Percentiles rank a stretch among this genome's conserved stretches.
Evolutionary conservation across 2,888 invertebrate genomes (phyloP).

Genomic region (Callyntrura guangdongensis): DNA sequence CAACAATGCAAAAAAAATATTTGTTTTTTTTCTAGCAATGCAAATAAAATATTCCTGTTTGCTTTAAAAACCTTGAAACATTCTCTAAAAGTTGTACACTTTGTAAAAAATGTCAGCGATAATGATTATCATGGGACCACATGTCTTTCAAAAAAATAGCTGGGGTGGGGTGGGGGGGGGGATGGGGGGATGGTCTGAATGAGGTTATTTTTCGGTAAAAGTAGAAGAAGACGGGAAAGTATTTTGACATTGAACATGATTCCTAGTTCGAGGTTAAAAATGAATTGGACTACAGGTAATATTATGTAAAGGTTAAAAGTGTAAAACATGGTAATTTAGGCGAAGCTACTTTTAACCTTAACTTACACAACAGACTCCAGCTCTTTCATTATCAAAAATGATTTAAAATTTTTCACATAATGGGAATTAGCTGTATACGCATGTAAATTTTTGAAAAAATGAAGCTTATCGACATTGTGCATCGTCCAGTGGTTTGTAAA

Average conservation of each 20-base stretch:
- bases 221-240: background rate
- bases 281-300: too few relatives aligned
- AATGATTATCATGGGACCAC: conserved; percentile 33
- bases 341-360: too few relatives aligned
- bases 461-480: conserved; percentile 8
- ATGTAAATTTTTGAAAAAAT: background rate
- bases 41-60: background rate
- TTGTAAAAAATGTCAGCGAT: background rate
- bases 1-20: background rate
- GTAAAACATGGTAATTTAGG: too few relatives aligned
- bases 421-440: conserved; percentile 1
- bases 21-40: background rate
- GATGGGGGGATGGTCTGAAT: too few relatives aligned
- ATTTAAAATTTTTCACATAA: too few relatives aligned
- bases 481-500: background rate
- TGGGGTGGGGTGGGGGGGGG: too few relatives aligned
- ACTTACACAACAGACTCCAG: background rate
- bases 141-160: conserved; percentile 58
- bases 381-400: background rate
- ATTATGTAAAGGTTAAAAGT: too few relatives aligned
- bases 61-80: background rate
- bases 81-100: background rate
- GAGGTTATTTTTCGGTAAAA: too few relatives aligned
- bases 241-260: conserved; percentile 18
- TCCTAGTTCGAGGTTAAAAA: background rate